phyloP scores from a whole-genome alignment of 1,140 invertebrate species.

The Campodea augens region DNA sequence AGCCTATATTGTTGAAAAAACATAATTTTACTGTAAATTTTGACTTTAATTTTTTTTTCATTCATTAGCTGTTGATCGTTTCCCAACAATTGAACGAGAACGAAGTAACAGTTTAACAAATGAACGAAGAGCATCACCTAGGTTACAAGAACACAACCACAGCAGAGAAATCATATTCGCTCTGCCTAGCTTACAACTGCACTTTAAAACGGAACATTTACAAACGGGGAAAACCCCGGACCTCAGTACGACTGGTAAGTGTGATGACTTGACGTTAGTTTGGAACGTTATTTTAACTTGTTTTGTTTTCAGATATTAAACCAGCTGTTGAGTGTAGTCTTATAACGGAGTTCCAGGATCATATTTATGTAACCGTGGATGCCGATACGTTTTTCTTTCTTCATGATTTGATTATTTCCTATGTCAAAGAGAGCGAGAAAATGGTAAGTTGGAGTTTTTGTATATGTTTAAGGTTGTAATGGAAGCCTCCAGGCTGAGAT shows the following conservation, averaged over 20 bases:
- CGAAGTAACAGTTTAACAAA: constrained; percentile 14
- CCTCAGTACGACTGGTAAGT: constrained; percentile 27
- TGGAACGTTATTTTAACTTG: constrained; percentile 5
- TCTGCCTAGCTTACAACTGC: constrained; percentile 73
- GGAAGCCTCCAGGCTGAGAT: no score
- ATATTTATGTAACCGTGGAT: constrained; percentile 94
- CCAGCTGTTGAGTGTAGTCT: constrained; percentile 88
- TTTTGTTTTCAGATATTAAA: constrained; percentile 43
- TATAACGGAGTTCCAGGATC: constrained; percentile 94
- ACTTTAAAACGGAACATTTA: constrained; percentile 81
- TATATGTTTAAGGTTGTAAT: no score
- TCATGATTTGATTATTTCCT: constrained; percentile 89
- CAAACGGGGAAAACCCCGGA: constrained; percentile 53
- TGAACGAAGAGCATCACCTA: constrained; percentile 24
- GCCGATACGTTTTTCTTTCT: constrained; percentile 95
- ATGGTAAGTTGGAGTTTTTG: constrained; percentile 38
- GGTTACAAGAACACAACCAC: constrained; percentile 63
- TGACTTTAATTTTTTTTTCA: no score
- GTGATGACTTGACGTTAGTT: not conserved
- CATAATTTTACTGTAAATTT: no score
- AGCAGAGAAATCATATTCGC: constrained; percentile 89
- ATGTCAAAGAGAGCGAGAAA: constrained; percentile 78
- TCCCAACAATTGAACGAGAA: constrained; percentile 64
- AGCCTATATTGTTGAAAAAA: no score
- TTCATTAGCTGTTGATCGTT: constrained; percentile 57